Evolutionary conservation across 2,888 invertebrate genomes (phyloP).

Genomic region (Cataglyphis cursor): DNA sequence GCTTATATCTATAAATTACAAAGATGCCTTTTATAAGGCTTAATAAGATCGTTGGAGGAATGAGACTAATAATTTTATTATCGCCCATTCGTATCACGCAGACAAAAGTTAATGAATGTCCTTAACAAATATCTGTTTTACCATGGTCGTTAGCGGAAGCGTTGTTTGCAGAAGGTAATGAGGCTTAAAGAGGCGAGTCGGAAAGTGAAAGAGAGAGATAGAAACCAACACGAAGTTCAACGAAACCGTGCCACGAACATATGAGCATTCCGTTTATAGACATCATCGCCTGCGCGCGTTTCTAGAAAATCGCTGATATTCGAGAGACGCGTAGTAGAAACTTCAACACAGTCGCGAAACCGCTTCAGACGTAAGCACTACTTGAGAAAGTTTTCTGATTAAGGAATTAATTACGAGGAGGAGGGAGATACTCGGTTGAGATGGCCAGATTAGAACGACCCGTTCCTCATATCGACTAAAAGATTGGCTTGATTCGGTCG

Average conservation of each 20-base stretch:
- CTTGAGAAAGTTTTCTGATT: constrained; percentile 82
- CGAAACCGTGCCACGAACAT: constrained; percentile 71
- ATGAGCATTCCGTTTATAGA: constrained; percentile 69
- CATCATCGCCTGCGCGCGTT: constrained; percentile 43
- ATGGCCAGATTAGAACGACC: constrained; percentile 71
- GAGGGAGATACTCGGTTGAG: constrained; percentile 57
- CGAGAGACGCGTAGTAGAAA: constrained; percentile 66
- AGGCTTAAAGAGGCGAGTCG: constrained; percentile 60
- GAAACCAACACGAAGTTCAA: constrained; percentile 62
- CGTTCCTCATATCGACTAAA: constrained; percentile 65
- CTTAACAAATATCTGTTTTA: constrained; percentile 50
- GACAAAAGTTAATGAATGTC: constrained; percentile 36
- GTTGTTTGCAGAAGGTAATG: constrained; percentile 54
- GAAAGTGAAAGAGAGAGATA: constrained; percentile 14
- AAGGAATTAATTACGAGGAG: constrained; percentile 81
- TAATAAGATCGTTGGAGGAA: background rate
- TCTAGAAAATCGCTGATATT: constrained; percentile 65
- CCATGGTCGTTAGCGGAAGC: constrained; percentile 44
- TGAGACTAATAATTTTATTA: constrained; percentile 25
- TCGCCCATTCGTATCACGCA: background rate
- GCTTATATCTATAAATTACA: background rate
- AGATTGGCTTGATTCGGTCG: constrained; percentile 48
- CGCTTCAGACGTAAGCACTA: constrained; percentile 61
- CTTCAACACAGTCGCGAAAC: constrained; percentile 63
- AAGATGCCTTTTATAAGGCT: background rate